Evolutionary conservation across 1,140 invertebrate genomes (phyloP), one percentile per base, ranked within the genome.

Genomic region (Tetraneura akinire): DNA sequence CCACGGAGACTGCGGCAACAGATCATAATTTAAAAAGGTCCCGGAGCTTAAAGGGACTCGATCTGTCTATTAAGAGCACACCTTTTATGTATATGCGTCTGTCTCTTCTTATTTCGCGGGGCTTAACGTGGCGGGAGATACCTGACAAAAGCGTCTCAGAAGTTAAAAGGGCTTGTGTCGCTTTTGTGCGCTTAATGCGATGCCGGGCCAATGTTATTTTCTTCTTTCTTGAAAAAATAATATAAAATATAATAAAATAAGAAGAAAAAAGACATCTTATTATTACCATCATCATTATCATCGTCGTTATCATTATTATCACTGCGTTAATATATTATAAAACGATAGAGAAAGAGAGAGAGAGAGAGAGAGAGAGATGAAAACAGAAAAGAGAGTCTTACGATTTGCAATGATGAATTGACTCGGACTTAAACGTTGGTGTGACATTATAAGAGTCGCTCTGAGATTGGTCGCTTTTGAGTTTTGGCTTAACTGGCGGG

Each of bases 11-110:
- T 21, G 55, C 55, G 23, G n/a, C 18, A 37, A 32, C 32, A 78
- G 74, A 78, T 78, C 74, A 78, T 78, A 78, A 78, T 78, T 78
- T 78, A 78, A 78, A 78, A 78, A 78, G 42, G 74, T 62, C 74
- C 45, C 37, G 74, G 55, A 57, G 74, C 74, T 78, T 78, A 78
- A 78, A 29, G 37, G 37, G 74, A 62, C 74, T 78, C 74, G 55
- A 78, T 78, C 74, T 78, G 74, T 78, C 74, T 78, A 78, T 78
- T 78, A 78, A 78, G 51, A 78, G 42, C 55, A 71, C 68, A 78
- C 74, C 74, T 78, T 78, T 71, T 53, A 47, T 62, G 14, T 78
- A 60, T 62, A 42, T 42, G 51, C 45, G 21, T 78, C 37, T 62
- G 74, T 78, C 53, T 78, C 37, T 57, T 76, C 53, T 76, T 76